Percentiles rank a stretch among this genome's conserved stretches.
Evolutionary conservation across 1,140 invertebrate genomes (phyloP).

Genomic region (Lethrus apterus): DNA sequence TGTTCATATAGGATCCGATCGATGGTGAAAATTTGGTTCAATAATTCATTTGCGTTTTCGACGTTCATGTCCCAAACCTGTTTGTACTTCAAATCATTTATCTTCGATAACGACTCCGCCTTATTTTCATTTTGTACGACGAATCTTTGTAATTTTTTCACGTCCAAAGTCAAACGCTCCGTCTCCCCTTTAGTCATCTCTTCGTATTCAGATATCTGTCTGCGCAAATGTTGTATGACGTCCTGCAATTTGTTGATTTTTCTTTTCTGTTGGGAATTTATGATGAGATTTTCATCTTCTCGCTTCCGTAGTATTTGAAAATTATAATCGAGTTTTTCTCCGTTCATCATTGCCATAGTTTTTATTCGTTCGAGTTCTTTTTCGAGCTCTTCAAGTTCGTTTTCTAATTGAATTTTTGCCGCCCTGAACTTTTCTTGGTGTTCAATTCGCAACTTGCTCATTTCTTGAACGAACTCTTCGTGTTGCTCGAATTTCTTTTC

Average conservation of each 20-base stretch:
- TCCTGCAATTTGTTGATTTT: slow-evolving; percentile 75
- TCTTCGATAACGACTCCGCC: slow-evolving; percentile 53
- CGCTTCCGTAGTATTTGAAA: slow-evolving; percentile 75
- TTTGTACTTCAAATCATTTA: slow-evolving; percentile 49
- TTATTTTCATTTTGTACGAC: slow-evolving; percentile 60
- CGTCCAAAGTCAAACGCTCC: slow-evolving; percentile 43
- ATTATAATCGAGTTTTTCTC: slow-evolving; percentile 83
- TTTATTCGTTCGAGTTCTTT: slow-evolving; percentile 72
- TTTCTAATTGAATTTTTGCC: slow-evolving; percentile 61
- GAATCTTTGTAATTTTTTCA: slow-evolving; percentile 54
- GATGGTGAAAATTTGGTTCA: slow-evolving; percentile 52
- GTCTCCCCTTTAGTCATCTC: slow-evolving; percentile 10
- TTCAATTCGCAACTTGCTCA: slow-evolving; percentile 52
- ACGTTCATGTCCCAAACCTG: slow-evolving; percentile 61
- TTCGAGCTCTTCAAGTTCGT: slow-evolving; percentile 60
- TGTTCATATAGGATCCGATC: slow-evolving; percentile 63
- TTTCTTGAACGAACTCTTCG: slow-evolving; percentile 52
- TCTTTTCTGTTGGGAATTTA: slow-evolving; percentile 74
- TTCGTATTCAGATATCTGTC: slow-evolving; percentile 48
- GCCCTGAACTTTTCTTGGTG: slow-evolving; percentile 62
- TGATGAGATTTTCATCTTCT: slow-evolving; percentile 78
- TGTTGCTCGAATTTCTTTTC: slow-evolving; percentile 49
- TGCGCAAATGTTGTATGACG: slow-evolving; percentile 53
- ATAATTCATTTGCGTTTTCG: slow-evolving; percentile 48
- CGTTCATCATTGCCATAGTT: slow-evolving; percentile 62